These are phyloP conservation scores for Archaeoteleia sp. DNA, from an alignment of 2,888 invertebrate genomes.

Conservation along the genomic window DNA sequence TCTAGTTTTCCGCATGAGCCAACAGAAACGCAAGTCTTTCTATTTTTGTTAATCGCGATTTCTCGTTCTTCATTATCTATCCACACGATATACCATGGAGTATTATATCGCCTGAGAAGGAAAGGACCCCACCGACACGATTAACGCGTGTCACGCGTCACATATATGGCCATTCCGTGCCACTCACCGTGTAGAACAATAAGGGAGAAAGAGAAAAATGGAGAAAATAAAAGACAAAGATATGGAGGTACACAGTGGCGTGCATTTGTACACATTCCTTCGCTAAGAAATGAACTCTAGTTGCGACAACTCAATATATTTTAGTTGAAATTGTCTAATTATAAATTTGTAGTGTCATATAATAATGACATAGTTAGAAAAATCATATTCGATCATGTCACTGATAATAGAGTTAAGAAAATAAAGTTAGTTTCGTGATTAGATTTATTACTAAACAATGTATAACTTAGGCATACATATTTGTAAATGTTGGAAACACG, in stretches of 20 bases:
- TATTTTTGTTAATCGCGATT: conserved; percentile 49
- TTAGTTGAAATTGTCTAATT: too few species aligned
- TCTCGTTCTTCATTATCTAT: conserved; percentile 48
- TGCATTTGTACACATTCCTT: conserved; percentile 71
- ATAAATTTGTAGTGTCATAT: too few species aligned
- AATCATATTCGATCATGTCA: too few species aligned
- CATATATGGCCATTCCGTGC: conserved; percentile 62
- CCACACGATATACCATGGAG: conserved; percentile 19
- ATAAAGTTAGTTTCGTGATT: too few species aligned
- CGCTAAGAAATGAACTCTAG: too few species aligned
- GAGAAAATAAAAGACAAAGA: conserved; percentile 45
- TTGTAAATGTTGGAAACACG: too few species aligned
- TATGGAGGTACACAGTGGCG: conserved; percentile 39
- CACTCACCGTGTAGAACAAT: conserved; percentile 70
- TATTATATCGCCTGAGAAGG: conserved; percentile 51
- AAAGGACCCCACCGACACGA: conserved; percentile 64
- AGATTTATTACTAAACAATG: too few species aligned
- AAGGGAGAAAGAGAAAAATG: conserved; percentile 62
- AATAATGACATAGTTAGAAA: too few species aligned
- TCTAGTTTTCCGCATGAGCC: too few species aligned
- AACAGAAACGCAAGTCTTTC: conserved; percentile 11
- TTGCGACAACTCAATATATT: too few species aligned
- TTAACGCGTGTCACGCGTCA: conserved; percentile 72
- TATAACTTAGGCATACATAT: too few species aligned
- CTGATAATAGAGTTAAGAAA: too few species aligned